phyloP scores from a whole-genome alignment of 2,113 vertebrate species.

The Ceratotherium simum region DNA sequence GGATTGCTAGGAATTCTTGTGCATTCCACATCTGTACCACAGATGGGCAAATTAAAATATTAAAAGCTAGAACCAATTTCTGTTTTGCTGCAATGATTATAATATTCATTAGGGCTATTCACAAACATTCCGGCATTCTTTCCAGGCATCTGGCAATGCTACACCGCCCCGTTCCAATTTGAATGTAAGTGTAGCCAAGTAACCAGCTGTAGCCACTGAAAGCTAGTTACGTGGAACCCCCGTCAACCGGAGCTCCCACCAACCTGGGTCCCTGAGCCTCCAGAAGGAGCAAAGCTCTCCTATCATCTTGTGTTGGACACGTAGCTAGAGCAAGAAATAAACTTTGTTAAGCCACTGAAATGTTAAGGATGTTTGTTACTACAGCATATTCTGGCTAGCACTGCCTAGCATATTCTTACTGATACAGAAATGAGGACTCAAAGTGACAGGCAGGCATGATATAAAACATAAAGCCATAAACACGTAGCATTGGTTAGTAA shows the following conservation, averaged over 20 bases:
- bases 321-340: background rate
- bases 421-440: background rate
- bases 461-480: background rate
- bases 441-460: background rate
- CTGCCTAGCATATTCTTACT: background rate
- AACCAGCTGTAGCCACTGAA: background rate
- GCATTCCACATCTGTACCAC: slow-evolving; percentile 12
- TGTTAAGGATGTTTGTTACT: background rate
- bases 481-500: background rate
- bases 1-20: slow-evolving; percentile 51
- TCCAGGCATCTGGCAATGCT: slow-evolving; percentile 23
- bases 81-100: slow-evolving; percentile 46
- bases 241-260: background rate
- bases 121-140: slow-evolving; percentile 22
- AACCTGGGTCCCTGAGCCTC: background rate
- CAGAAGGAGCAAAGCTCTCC: background rate
- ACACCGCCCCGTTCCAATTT: background rate
- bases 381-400: background rate
- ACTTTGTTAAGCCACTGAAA: background rate
- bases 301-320: background rate
- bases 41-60: slow-evolving; percentile 59
- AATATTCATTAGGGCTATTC: slow-evolving; percentile 10
- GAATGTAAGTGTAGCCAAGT: background rate
- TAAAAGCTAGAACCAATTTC: slow-evolving; percentile 47
- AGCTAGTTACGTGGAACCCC: background rate